Base-by-base conservation (phyloP, 2,113 vertebrate species). In the Xiphophorus couchianus region DNA sequence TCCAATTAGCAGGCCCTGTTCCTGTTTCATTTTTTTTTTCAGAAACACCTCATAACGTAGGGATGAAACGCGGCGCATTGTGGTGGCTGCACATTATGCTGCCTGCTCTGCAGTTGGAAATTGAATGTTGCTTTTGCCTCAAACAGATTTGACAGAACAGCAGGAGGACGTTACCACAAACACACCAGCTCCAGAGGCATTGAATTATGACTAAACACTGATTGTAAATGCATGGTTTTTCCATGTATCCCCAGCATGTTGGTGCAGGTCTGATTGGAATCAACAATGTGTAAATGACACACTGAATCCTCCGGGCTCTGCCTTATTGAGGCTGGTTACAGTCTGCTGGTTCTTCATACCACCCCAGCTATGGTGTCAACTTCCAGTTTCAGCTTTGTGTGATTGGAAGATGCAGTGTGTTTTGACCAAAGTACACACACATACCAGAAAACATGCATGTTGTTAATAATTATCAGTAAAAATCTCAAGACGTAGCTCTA, bases 1-100 rank as follows among this genome's bases (percentile, higher is more conserved):
- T 91, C 92, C 91, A 91, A 93, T 93, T 93, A 93, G 85, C 82
- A 83, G 72, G 42, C 70, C 39, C 81, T 88, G 84, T 84, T 88
- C 78, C 86, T 48, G 25, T 88, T 91, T 90, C 74, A 78, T 91
- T 88, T 86, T 86, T 86, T 86, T 84, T 86, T 78, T 25, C 25
- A 9, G n/a, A 42, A 89, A 90, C 88, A 92, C 87, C 85, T 93
- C 91, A 78, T 83, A 81, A 82, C 83, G 82, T 80, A 28, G 67
- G 74, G 82, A 90, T 91, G 82, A 87, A 90, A 83, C 78, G 74
- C 77, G 74, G 69, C 73, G 80, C 37, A 74, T 81, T 84, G 80
- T 79, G 71, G 68, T n/a, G 70, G 76, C 61, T 85, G 42, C 25
- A 8, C 37, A 31, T 27, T 85, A 63, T 67, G 78, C 77, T 84